Base-by-base conservation (phyloP, 1,140 invertebrate species). In the Bombus huntii region DNA sequence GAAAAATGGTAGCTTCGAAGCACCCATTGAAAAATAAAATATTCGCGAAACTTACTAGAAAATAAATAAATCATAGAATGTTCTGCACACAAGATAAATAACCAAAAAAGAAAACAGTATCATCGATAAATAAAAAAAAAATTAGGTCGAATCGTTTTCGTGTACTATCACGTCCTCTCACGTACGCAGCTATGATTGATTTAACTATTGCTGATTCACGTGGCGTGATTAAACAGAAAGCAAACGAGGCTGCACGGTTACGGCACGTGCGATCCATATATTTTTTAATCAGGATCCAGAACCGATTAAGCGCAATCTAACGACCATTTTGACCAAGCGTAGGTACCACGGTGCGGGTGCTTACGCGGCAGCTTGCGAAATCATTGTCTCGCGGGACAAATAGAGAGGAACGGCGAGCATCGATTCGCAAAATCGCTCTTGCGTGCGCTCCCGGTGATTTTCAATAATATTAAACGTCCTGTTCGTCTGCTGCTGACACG, bases 331-430 rank as follows among this genome's bases (percentile, higher is more conserved):
- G 89, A 88, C 77, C 84, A 66, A 12, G 37, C 68, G 65, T 85
- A 81, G 78, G 81, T 77, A 83, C 66, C 72, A 81, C 76, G 80
- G 70, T 68, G 59, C 73, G 76, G 68, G 76, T 86, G 90, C 90
- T 91, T 91, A 90, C 90, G 89, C 82, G 87, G 87, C 90, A 90
- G 86, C 74, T 91, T 91, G 90, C 87, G 77, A 90, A 91, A 91
- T 91, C 89, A 91, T 91, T 90, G 90, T 90, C 84, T 90, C 80
- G 80, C 82, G 68, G 87, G 25, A 70, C 84, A 90, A 88, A 88
- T 80, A 81, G 88, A 88, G 88, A 88, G 89, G 78, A 90, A 88
- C 68, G 74, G 31, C 47, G 8, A 28, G 44, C 66, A 88, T 86
- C 89, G 83, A 82, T 85, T 81, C 77, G 76, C 77, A 81, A 86